Evolutionary conservation across 2,888 invertebrate species (phyloP), one percentile per base, ranked within the genome.

Genomic region (Chironomus riparius): DNA sequence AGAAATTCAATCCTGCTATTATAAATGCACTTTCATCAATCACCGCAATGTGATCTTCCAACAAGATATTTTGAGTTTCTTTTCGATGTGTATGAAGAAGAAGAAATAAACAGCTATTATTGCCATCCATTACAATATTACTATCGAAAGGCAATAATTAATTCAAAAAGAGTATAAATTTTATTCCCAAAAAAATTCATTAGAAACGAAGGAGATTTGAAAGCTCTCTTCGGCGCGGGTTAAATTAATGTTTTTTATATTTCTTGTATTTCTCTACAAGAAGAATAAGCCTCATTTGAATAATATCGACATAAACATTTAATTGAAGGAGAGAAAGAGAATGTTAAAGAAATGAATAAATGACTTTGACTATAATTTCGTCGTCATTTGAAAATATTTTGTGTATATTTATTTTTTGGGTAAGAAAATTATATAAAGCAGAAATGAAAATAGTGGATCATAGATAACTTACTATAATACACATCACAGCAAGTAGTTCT

Each of bases 241-340:
- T 65, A 72, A 72, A 72, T 72, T 72, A 72, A 72, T 72, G 72
- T 72, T 61, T 24, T 56, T 50, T 21, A 13, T 24, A 48, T 50
- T 24, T 56, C 10, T 22, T 48, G 56, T 18, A 70, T 13, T 38
- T 38, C 10, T 38, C 38, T 38, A 38, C 38, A 21, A 70, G 15
- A 62, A 61, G 62, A 72, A 72, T 72, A 71, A 71, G 72, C 61
- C 72, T 72, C 72, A 72, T 72, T 72, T 72, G 72, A 72, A 72
- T 72, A 72, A 72, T 72, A 62, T 72, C 72, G 72, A 72, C 62
- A 72, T 72, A 72, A 72, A 72, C 61, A 72, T 72, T 72, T 72
- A 72, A 72, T 72, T 72, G 72, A 72, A 72, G 72, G 72, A 72
- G 62, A 72, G 18, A 56, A 65, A 65, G 65, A 65, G 21, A 56